Base-by-base conservation (phyloP, 2,797 vertebrate genomes). In the Hapalemur alaotrensis region DNA sequence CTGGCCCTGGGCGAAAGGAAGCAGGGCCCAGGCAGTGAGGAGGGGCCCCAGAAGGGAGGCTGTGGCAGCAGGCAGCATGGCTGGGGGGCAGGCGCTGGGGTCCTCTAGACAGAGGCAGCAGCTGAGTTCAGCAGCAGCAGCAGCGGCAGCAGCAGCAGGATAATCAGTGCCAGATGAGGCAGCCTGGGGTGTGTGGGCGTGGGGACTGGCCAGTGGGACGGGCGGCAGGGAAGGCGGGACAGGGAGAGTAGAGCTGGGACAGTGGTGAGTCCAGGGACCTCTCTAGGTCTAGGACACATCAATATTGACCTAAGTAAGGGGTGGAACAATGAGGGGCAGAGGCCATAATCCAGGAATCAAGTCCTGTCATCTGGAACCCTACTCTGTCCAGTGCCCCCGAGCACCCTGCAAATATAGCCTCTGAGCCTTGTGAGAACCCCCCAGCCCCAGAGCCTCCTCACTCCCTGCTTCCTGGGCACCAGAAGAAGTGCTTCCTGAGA, bases 141-240 rank as follows among this genome's bases (percentile, higher is more conserved):
- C 67, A 0, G 85, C 84, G 32, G 73, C 81, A 10, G 93, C 76
- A 10, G 93, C 76, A 57, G 92, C 85, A n/a, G 86, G 97, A 83
- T 97, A 97, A 96, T 96, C 96, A 85, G 88, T 84, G 95, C 95
- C 95, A 97, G 97, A 98, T 96, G 94, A 96, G 87, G 96, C 91
- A 84, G 96, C 96, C 85, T 63, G 1, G 50, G 82, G 91, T 57
- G 91, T 97, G 96, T 97, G 97, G 97, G 97, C 97, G 97, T 97
- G 97, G 98, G 98, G 95, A 95, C 97, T 85, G 93, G 92, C 96
- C 95, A 86, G 96, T 85, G 57, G 95, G 97, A 80, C 95, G 97
- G 96, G 93, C 78, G 8, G 95, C 38, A 50, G 97, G 95, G 96
- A 94, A 96, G 95, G 97, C 96, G 97, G 95, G 95, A 96, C 96